These are phyloP conservation scores for Echiichthys vipera DNA, from an alignment of 2,797 vertebrate genomes.

Conservation along the genomic window DNA sequence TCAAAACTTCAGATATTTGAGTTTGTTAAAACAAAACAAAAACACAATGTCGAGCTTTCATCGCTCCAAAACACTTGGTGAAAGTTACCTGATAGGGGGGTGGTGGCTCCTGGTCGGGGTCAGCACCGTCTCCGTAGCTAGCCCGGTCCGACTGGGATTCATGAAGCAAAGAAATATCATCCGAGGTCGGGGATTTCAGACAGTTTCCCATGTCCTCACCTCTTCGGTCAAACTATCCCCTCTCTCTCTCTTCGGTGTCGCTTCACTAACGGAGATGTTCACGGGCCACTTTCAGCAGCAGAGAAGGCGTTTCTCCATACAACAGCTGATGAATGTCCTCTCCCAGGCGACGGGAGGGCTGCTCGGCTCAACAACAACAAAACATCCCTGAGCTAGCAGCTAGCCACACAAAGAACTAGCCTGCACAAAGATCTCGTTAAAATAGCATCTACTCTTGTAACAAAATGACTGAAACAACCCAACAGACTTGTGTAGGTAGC, in stretches of 20 bases:
- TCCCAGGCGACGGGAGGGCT: constrained; percentile 72
- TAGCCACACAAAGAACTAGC: constrained; percentile 85
- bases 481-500: no score
- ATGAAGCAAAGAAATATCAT: constrained; percentile 97
- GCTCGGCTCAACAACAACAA: constrained; percentile 79
- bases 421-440: constrained; percentile 26
- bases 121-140: constrained; percentile 93
- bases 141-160: constrained; percentile 97
- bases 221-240: constrained; percentile 53
- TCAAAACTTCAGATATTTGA: neutral
- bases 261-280: constrained; percentile 17
- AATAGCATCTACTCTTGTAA: constrained; percentile 25
- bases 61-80: neutral
- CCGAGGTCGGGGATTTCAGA: constrained; percentile 96
- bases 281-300: constrained; percentile 25
- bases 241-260: constrained; percentile 48
- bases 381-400: constrained; percentile 78
- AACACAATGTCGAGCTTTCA: neutral
- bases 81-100: constrained; percentile 95
- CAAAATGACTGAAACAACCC: neutral
- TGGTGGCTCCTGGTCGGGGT: constrained; percentile 95
- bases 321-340: constrained; percentile 57
- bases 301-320: constrained; percentile 50
- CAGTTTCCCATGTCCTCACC: constrained; percentile 96
- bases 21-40: neutral